Base-by-base conservation (phyloP, 2,113 vertebrate species). In the Lathamus discolor region DNA sequence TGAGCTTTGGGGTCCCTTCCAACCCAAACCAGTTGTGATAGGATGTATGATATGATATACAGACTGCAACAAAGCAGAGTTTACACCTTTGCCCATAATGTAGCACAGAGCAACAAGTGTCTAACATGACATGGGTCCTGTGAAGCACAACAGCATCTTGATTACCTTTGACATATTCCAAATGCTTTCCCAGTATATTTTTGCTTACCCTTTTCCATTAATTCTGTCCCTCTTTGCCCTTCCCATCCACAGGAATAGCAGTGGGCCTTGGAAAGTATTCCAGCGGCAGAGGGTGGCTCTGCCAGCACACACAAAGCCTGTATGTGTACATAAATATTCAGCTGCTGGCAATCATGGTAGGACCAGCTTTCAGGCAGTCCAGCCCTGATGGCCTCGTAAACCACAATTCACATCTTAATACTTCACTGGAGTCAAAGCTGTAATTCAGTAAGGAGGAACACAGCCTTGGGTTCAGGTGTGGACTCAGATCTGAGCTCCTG, bases 241-340 rank as follows among this genome's bases (percentile, higher is more conserved):
- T 68, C 54, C 55, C 7, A 17, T 39, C 61, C 10, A 0, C 63
- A 44, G 74, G 35, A 87, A 33, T 18, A 82, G 51, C 73, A 54
- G 46, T 22, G 35, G 57, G 48, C 27, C 1, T 1, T 66, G 66
- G 52, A 43, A 61, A 14, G n/a, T 15, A 33, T 44, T 70, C 61
- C 46, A 29, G 18, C 5, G 51, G 39, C 8, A 57, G 88, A 43
- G 24, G 28, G 46, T 13, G n/a, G 41, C 57, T 76, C 57, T 69
- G 75, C 43, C 57, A 57, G 52, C 31, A n/a, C 41, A 31, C 29
- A 13, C 10, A 9, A 81, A 49, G 13, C 55, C 52, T 37, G 17
- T 2, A 35, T 19, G 48, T 5, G 4, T 54, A 28, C 2, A 3
- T 0, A 0, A n/a, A 6, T 25, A 15, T 14, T 0, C 0, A 59